Percentiles rank a stretch among this genome's conserved stretches.
Conservation (phyloP, 2,888 invertebrate genomes). For the Autographa gamma region DNA sequence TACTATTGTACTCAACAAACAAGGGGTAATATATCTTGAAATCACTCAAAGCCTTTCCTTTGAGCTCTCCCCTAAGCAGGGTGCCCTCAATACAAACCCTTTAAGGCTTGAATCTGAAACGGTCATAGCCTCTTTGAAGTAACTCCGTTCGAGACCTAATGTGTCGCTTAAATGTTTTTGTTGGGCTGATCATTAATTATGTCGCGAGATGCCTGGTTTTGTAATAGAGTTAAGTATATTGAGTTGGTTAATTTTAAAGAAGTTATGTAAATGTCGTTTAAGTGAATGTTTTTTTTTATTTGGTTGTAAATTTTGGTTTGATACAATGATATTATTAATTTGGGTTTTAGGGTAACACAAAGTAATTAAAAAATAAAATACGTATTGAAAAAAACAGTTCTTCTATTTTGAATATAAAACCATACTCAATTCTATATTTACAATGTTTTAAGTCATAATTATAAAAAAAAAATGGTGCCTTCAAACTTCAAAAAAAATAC, state of each 20-base stretch:
- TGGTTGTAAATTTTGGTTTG: no score
- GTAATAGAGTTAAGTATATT: not conserved
- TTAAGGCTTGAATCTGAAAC: conserved; percentile 36
- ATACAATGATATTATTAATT: no score
- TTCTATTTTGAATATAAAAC: no score
- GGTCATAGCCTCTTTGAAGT: conserved; percentile 52
- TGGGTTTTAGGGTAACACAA: no score
- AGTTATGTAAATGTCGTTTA: no score
- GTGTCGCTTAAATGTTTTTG: conserved; percentile 5
- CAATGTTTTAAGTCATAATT: no score
- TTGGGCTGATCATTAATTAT: not conserved
- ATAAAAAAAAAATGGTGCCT: no score
- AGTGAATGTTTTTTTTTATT: no score
- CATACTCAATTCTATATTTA: no score
- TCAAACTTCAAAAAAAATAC: no score
- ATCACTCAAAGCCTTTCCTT: conserved; percentile 53
- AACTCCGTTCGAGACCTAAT: conserved; percentile 28
- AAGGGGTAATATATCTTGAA: conserved; percentile 51
- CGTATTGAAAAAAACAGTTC: no score
- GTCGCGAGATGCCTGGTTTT: not conserved
- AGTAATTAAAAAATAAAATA: no score
- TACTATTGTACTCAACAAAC: conserved; percentile 20
- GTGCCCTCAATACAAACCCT: conserved; percentile 49
- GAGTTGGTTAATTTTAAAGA: not conserved
- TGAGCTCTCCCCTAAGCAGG: conserved; percentile 47